These are phyloP conservation scores for Saccopteryx leptura DNA, from an alignment of 2,113 vertebrate genomes.

Conservation along the genomic window DNA sequence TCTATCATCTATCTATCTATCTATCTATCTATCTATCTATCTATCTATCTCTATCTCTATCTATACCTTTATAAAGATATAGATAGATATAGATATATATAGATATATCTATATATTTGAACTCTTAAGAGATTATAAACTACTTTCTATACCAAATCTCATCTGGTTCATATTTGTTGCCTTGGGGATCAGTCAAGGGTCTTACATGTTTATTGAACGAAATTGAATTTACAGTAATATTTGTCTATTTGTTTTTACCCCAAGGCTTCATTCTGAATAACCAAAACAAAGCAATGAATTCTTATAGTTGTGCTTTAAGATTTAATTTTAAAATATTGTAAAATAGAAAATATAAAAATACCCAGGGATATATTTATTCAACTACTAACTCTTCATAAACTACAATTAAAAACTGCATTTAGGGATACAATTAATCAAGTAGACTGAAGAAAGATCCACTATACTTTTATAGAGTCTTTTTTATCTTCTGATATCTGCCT, in stretches of 20 bases:
- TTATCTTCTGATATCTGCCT: neutral
- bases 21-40: too few relatives aligned
- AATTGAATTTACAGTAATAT: conserved; percentile 19
- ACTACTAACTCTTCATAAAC: too few relatives aligned
- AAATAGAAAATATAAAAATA: too few relatives aligned
- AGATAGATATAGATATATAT: too few relatives aligned
- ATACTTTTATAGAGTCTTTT: neutral
- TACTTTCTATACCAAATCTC: neutral
- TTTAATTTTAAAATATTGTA: neutral
- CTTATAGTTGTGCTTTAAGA: neutral
- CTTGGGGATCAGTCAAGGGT: neutral
- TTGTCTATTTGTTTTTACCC: neutral
- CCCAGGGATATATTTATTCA: too few relatives aligned
- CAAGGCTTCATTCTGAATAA: conserved; percentile 2
- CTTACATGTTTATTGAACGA: conserved; percentile 45
- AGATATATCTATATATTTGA: too few relatives aligned
- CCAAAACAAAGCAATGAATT: neutral
- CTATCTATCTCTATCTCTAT: too few relatives aligned
- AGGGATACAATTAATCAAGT: conserved; percentile 25
- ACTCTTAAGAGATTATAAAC: neutral
- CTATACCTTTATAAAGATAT: too few relatives aligned
- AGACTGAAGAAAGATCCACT: neutral
- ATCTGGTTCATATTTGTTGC: conserved; percentile 21
- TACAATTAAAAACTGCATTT: neutral
- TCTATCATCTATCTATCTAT: too few relatives aligned